Evolutionary conservation across 2,113 vertebrate genomes (phyloP).

Genomic region (Prunella fulvescens): DNA sequence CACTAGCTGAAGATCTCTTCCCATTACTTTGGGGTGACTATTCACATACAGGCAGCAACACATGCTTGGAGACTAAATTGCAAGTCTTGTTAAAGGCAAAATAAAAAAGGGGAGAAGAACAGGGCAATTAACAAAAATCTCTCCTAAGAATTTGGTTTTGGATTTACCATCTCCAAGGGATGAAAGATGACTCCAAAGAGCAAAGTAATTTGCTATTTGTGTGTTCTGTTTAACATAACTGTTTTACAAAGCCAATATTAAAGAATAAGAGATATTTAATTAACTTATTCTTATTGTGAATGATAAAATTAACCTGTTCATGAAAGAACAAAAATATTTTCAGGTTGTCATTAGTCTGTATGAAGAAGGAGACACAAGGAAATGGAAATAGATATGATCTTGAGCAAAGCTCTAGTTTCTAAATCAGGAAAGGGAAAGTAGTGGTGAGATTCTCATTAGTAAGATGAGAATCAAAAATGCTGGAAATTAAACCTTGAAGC

Average conservation of each 20-base stretch:
- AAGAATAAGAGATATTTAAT: not conserved
- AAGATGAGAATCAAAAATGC: not conserved
- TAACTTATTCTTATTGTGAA: not conserved
- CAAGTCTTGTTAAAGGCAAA: not conserved
- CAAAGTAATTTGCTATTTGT: not conserved
- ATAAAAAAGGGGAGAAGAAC: not conserved
- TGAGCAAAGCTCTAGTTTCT: not conserved
- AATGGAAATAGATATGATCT: not conserved
- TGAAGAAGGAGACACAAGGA: not conserved
- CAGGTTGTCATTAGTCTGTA: not conserved
- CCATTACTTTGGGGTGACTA: not conserved
- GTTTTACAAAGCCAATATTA: not conserved
- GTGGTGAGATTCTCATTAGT: not conserved
- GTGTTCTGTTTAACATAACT: not conserved
- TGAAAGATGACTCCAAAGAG: not conserved
- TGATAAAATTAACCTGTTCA: not conserved
- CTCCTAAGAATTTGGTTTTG: not conserved
- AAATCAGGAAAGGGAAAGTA: not conserved
- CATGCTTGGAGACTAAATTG: not conserved
- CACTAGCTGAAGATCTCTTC: not conserved
- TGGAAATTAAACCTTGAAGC: not conserved
- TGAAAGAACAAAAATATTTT: not conserved
- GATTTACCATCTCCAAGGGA: not conserved
- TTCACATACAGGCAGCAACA: not conserved
- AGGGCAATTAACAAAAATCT: not conserved